phyloP scores from a whole-genome alignment of 1,140 invertebrate species.

The Sitophilus oryzae region DNA sequence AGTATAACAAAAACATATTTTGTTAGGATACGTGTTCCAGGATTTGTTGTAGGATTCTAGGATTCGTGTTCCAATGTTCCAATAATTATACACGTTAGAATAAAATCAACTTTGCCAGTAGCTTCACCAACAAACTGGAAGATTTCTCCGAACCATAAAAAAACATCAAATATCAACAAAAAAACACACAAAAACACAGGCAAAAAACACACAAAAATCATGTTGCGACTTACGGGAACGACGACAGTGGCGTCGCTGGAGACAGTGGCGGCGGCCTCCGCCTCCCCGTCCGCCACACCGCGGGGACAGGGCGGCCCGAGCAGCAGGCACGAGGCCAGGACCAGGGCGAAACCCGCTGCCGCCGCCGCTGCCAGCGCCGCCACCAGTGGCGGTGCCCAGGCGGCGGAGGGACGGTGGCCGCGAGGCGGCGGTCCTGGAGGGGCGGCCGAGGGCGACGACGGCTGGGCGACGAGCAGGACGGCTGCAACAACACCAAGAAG shows the following conservation, averaged over 20 bases:
- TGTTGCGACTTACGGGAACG: neutral
- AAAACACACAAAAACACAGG: too few species aligned
- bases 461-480: neutral
- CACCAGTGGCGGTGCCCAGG: constrained; percentile 12
- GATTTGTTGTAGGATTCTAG: too few species aligned
- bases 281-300: neutral
- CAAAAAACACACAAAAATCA: too few species aligned
- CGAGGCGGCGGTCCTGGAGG: constrained; percentile 3
- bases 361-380: constrained; percentile 18
- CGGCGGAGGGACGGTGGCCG: constrained; percentile 7
- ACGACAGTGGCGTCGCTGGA: constrained; percentile 5
- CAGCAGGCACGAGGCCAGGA: constrained; percentile 21
- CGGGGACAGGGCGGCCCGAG: constrained; percentile 4
- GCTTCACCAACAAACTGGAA: too few species aligned
- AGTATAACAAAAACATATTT: too few species aligned
- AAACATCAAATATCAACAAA: too few species aligned
- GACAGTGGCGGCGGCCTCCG: constrained; percentile 1
- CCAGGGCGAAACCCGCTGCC: constrained; percentile 17
- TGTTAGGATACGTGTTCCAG: too few species aligned
- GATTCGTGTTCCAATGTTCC: too few species aligned
- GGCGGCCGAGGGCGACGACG: neutral
- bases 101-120: too few species aligned
- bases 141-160: too few species aligned
- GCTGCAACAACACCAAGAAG: constrained; percentile 11
- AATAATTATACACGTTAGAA: too few species aligned